Percentiles rank a stretch among this genome's conserved stretches.
phyloP scores from a whole-genome alignment of 2,797 vertebrate species.

The Garrulus glandarius region DNA sequence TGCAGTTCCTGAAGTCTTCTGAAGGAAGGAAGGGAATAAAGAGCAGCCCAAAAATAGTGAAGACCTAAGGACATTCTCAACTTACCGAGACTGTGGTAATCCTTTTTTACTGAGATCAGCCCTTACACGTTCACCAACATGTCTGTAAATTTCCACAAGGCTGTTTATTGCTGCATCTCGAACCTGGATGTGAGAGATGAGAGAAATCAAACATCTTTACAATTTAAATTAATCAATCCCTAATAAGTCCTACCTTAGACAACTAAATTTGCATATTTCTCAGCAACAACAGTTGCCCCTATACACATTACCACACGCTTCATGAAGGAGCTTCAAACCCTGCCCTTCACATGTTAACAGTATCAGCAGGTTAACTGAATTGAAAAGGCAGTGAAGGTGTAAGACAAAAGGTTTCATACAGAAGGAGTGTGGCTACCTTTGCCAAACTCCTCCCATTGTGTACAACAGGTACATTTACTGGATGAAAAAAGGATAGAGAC shows the following conservation, averaged over 20 bases:
- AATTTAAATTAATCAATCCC: background rate
- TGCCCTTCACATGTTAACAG: background rate
- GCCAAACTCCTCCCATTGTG: background rate
- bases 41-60: background rate
- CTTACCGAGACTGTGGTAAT: conserved; percentile 93
- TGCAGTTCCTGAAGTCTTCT: background rate
- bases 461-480: background rate
- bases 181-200: conserved; percentile 78
- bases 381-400: background rate
- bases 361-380: background rate
- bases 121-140: conserved; percentile 95
- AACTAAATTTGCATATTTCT: background rate
- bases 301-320: background rate
- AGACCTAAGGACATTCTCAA: background rate
- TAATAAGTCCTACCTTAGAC: background rate
- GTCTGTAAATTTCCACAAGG: conserved; percentile 97
- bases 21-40: background rate
- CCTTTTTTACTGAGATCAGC: conserved; percentile 98
- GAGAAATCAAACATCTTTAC: background rate
- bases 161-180: conserved; percentile 94
- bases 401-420: background rate
- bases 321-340: background rate
- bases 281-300: background rate
- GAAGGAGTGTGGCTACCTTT: background rate
- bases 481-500: background rate